phyloP scores from a whole-genome alignment of 2,888 invertebrate species.

The Nymphalis urticae region DNA sequence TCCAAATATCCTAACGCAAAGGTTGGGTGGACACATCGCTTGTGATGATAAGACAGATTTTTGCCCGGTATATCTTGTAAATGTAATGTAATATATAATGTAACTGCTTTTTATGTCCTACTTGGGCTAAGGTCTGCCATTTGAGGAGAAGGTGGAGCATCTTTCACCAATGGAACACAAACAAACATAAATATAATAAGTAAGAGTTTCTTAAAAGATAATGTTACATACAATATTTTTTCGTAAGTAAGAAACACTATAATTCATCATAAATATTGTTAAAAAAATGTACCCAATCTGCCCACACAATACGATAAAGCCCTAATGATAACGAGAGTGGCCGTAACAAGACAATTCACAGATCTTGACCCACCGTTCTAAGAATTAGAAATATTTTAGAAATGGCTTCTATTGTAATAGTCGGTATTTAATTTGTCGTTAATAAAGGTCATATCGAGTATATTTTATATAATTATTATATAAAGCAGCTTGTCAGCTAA shows the following conservation, averaged over 20 bases:
- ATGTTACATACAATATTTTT: background rate
- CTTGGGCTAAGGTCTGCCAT: no score
- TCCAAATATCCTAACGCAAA: no score
- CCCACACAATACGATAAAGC: conserved; percentile 20
- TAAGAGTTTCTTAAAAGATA: background rate
- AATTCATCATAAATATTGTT: background rate
- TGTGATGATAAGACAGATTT: no score
- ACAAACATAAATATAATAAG: no score
- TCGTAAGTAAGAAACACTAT: background rate
- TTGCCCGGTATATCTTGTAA: no score
- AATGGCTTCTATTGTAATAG: background rate
- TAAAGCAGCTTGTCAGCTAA: no score
- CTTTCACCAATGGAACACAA: no score
- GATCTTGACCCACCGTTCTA: conserved; percentile 19
- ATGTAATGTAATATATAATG: no score
- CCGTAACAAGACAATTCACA: conserved; percentile 41
- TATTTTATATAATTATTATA: background rate
- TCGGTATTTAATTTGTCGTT: background rate
- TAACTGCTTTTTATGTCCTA: no score
- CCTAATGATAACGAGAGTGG: conserved; percentile 28
- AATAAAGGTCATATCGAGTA: background rate
- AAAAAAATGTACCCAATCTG: conserved; percentile 12
- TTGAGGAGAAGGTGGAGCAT: no score
- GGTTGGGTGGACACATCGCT: no score
- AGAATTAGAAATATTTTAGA: background rate